Base-by-base conservation (phyloP, 2,888 invertebrate genomes). In the Andrena trimmerana region DNA sequence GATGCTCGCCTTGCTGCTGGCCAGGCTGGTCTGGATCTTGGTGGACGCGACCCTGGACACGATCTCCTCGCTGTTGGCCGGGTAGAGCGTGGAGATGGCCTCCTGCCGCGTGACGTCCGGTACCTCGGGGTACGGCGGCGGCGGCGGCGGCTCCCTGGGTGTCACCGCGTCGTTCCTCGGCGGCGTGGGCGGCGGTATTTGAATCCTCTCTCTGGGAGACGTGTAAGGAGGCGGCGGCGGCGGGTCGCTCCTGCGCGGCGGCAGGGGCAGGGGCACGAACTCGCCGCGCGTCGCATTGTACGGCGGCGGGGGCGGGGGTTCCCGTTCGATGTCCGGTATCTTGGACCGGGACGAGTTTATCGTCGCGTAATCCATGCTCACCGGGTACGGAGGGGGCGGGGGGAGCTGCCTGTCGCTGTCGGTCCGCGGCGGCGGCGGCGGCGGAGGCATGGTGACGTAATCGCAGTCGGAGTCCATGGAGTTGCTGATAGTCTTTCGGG, bases 381-480 rank as follows among this genome's bases (percentile, higher is more conserved):
- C 93, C 82, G 86, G 94, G 87, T 94, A 95, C 50, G 94, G 95
- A 20, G 94, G 95, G 63, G 93, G 95, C 65, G 94, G 95, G 69
- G 92, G 95, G 81, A 95, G 94, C 91, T 92, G 94, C 84, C 92
- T 83, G 89, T 95, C 94, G 92, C 97, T 97, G 90, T 97, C 97
- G 2, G 96, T 96, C 87, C 97, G 95, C 72, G 96, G 96, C 0
- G 87, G 87, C 62, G 97, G 96, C 2, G 96, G 96, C 20, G 97
- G 97, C 2, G 96, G 86, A 92, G 94, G 93, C 91, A 98, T 94
- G 81, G 98, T 97, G 1, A 98, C 98, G 92, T 98, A 98, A 93
- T 98, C 98, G 36, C 97, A 98, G 90, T 98, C 97, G 0, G 98
- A 98, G 93, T 98, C 98, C 90, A 98, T 95, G 0, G 97, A 98